These are phyloP conservation scores for Drosophila mauritiana DNA, from an alignment of 1,140 invertebrate genomes.

Conservation along the genomic window DNA sequence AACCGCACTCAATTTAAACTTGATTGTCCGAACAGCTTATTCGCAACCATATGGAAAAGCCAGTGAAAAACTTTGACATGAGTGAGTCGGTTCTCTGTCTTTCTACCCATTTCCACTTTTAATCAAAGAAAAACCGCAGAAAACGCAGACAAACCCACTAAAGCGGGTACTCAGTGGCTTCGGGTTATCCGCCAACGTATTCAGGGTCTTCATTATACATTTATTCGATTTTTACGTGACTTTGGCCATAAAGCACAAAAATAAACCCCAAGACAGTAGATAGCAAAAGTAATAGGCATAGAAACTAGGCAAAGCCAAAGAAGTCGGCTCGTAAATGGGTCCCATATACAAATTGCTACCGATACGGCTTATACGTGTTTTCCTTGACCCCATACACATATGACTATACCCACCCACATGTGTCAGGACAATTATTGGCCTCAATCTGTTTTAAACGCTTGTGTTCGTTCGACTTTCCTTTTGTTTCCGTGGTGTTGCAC, in stretches of 20 bases:
- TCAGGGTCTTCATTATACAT: conserved; percentile 69
- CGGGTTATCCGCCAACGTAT: conserved; percentile 14
- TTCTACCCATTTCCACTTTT: not conserved
- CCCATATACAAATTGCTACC: conserved; percentile 66
- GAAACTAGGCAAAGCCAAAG: conserved; percentile 14
- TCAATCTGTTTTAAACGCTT: conserved; percentile 72
- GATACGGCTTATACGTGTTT: conserved; percentile 44
- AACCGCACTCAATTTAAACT: conserved; percentile 24
- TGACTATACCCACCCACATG: conserved; percentile 1
- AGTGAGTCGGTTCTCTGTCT: conserved; percentile 5
- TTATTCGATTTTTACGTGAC: conserved; percentile 78
- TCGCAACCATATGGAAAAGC: conserved; percentile 22
- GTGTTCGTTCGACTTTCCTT: conserved; percentile 38
- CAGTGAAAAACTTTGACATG: conserved; percentile 29
- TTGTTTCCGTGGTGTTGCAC: conserved; percentile 5
- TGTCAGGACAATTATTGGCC: conserved; percentile 72
- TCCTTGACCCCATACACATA: not conserved
- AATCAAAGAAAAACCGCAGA: conserved; percentile 4
- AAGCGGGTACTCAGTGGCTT: conserved; percentile 46
- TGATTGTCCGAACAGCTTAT: conserved; percentile 37
- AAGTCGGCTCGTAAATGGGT: conserved; percentile 41
- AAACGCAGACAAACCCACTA: conserved; percentile 27
- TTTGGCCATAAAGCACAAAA: conserved; percentile 73
- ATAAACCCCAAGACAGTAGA: conserved; percentile 53
- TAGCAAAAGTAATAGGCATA: conserved; percentile 29